Conservation (phyloP, 2,888 invertebrate genomes). For the Calliphora vomitoria region DNA sequence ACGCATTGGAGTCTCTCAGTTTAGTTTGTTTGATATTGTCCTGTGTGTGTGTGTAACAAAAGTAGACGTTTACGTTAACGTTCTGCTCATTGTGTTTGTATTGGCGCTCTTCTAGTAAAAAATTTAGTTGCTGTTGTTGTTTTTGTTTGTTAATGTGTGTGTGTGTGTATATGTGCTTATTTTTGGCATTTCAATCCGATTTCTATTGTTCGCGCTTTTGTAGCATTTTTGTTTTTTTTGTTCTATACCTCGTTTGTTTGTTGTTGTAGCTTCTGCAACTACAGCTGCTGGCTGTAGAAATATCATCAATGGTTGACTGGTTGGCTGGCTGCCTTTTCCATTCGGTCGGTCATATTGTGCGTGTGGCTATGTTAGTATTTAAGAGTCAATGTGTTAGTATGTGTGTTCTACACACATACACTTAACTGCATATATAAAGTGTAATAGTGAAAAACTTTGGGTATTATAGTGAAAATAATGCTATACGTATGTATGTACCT, state of each 20-base stretch:
- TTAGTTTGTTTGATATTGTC: neutral
- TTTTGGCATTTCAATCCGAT: conserved; percentile 52
- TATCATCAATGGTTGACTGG: conserved; percentile 22
- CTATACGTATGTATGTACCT: conserved; percentile 11
- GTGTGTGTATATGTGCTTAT: conserved; percentile 1
- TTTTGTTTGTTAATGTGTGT: neutral
- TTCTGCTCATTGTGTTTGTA: neutral
- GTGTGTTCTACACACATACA: neutral
- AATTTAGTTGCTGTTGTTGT: neutral
- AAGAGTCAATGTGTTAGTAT: conserved; percentile 1
- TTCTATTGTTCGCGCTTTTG: conserved; percentile 57
- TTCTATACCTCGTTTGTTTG: neutral
- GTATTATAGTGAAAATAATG: conserved; percentile 6
- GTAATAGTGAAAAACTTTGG: neutral
- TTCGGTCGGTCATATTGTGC: conserved; percentile 41
- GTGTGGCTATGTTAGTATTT: neutral
- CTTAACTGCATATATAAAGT: neutral
- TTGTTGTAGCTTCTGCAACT: conserved; percentile 2
- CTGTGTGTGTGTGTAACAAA: neutral
- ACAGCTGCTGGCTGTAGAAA: neutral
- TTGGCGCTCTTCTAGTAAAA: neutral
- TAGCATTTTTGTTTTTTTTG: neutral
- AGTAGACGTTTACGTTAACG: no score
- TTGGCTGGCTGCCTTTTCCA: conserved; percentile 21
- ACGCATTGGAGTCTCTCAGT: neutral